Evolutionary conservation across 2,113 vertebrate species (phyloP).

Genomic region (Murina feae): DNA sequence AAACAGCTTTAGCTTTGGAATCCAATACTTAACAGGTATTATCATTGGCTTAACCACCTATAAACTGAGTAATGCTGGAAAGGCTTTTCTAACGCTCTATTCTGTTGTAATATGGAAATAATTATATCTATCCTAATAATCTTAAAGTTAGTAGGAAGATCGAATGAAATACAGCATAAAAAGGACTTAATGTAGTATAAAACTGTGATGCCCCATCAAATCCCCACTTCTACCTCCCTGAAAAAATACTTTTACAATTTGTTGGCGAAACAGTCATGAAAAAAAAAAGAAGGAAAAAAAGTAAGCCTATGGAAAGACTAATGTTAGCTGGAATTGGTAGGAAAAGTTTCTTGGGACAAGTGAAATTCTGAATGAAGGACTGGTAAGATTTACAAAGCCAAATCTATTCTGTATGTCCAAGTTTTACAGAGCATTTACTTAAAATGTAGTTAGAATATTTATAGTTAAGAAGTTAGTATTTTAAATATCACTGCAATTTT

Average conservation of each 20-base stretch:
- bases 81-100: constrained; percentile 6
- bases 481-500: constrained; percentile 15
- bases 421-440: constrained; percentile 41
- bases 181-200: not conserved
- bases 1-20: constrained; percentile 19
- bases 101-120: constrained; percentile 39
- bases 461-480: constrained; percentile 18
- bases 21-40: not conserved
- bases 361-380: not conserved
- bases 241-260: not conserved
- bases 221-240: not conserved
- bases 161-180: constrained; percentile 36
- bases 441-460: constrained; percentile 10
- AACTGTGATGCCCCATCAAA: constrained; percentile 5
- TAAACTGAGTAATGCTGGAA: not conserved
- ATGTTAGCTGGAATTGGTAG: not conserved
- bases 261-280: not conserved
- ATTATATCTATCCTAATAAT: constrained; percentile 14
- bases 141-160: not conserved
- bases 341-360: constrained; percentile 11
- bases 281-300: not conserved
- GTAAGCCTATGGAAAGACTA: not conserved
- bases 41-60: not conserved
- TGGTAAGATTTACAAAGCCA: constrained; percentile 24
- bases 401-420: constrained; percentile 13